A percentile compares a stretch with the other conserved stretches of the same genome.
These are phyloP conservation scores for Tachypleus tridentatus DNA, from an alignment of 1,140 invertebrate species.

Conservation along the genomic window DNA sequence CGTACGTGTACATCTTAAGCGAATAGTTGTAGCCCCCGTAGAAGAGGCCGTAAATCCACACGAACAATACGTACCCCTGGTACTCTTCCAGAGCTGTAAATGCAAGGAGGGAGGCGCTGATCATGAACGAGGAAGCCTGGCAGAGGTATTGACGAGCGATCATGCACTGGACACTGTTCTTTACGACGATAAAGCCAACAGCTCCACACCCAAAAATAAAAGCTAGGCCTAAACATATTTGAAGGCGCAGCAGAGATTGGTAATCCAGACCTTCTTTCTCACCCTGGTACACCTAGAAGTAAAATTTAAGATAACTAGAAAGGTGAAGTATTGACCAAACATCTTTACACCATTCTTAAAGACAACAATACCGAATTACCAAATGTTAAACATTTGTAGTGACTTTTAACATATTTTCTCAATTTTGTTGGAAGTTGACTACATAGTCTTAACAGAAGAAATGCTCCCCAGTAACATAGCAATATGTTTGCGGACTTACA, in stretches of 20 bases:
- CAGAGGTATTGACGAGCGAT: constrained; percentile 74
- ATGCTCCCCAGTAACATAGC: no score
- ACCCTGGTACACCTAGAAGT: constrained; percentile 54
- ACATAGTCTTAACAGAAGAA: no score
- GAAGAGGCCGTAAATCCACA: constrained; percentile 38
- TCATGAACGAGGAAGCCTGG: constrained; percentile 57
- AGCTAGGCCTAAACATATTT: constrained; percentile 71
- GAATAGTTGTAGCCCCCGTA: constrained; percentile 55
- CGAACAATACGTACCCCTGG: constrained; percentile 35
- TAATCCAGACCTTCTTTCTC: constrained; percentile 63
- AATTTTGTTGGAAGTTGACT: no score
- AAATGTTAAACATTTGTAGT: no score
- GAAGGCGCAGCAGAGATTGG: constrained; percentile 62
- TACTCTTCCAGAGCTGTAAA: constrained; percentile 61
- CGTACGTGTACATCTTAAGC: constrained; percentile 78
- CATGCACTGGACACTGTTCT: constrained; percentile 67
- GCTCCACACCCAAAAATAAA: constrained; percentile 66
- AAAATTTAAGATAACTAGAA: no score
- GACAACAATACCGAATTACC: no score
- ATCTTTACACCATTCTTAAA: no score
- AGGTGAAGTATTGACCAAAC: no score
- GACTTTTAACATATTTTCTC: no score
- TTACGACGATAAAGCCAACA: constrained; percentile 66
- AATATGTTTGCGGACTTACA: no score
- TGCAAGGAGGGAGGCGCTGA: constrained; percentile 61